phyloP scores from a whole-genome alignment of 2,888 invertebrate species.

The Abrostola triplasia region DNA sequence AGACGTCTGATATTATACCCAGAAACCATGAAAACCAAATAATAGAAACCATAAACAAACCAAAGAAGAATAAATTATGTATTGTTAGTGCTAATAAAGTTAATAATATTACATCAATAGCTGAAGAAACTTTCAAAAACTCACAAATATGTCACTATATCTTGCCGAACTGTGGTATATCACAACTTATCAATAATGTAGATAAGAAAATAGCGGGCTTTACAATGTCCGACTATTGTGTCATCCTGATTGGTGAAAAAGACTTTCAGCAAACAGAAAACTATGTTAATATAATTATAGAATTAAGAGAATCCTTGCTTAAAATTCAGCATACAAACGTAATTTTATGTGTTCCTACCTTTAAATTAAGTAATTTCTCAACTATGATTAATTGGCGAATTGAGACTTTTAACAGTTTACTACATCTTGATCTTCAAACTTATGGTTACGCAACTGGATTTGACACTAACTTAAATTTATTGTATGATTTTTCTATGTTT shows the following conservation, averaged over 20 bases:
- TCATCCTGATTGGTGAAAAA: constrained; percentile 3
- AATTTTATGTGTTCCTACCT: constrained; percentile 5
- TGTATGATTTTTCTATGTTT: constrained; percentile 7
- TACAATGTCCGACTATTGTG: constrained; percentile 1
- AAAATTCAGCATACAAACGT: constrained; percentile 5
- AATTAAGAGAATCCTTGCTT: constrained; percentile 2
- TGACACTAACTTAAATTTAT: constrained; percentile 1
- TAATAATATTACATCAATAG: constrained; percentile 8
- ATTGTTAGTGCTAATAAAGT: constrained; percentile 12
- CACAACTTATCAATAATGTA: not conserved
- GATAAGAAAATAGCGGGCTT: constrained; percentile 3
- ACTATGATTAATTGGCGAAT: constrained; percentile 1
- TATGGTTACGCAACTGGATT: constrained; percentile 2
- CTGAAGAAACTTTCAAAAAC: constrained; percentile 5
- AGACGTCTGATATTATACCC: not conserved
- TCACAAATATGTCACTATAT: too few relatives aligned
- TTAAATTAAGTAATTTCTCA: constrained; percentile 2
- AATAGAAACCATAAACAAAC: not conserved
- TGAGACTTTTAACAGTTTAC: constrained; percentile 1
- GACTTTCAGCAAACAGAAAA: constrained; percentile 2
- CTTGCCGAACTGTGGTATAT: constrained; percentile 9
- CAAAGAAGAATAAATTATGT: constrained; percentile 9
- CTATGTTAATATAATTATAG: constrained; percentile 5
- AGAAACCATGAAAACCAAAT: constrained; percentile 1
- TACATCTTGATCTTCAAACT: constrained; percentile 6